Conservation (phyloP, 2,888 invertebrate genomes). For the Drosophila mimetica region DNA sequence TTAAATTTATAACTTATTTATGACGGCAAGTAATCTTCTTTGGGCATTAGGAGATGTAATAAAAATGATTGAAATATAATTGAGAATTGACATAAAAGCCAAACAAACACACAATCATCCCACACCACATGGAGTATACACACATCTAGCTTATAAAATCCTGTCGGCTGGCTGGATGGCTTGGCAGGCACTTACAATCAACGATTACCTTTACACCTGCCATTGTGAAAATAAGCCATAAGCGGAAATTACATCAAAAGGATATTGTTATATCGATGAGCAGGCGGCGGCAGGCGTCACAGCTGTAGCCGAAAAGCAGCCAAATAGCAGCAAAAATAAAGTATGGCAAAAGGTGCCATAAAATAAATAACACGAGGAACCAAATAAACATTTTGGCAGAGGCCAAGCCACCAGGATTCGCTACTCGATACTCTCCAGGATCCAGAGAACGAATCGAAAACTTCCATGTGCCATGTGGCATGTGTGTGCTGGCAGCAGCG, state of each 20-base stretch:
- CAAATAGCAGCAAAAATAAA: conserved; percentile 72
- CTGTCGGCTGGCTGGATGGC: conserved; percentile 56
- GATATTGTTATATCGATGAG: conserved; percentile 78
- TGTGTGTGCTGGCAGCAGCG: too few relatives aligned
- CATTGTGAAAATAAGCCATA: conserved; percentile 80
- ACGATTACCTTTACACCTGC: conserved; percentile 79
- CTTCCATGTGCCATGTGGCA: conserved; percentile 31
- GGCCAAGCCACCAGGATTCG: conserved; percentile 27
- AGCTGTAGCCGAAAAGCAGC: conserved; percentile 28
- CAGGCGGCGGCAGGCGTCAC: conserved; percentile 44
- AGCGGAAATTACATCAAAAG: conserved; percentile 79
- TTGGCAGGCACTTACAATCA: conserved; percentile 76
- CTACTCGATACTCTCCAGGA: conserved; percentile 1
- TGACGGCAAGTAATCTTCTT: conserved; percentile 72
- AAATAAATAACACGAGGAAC: conserved; percentile 78
- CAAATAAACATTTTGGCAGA: conserved; percentile 76
- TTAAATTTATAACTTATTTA: conserved; percentile 76
- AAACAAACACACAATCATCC: conserved; percentile 52
- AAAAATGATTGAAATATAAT: conserved; percentile 81
- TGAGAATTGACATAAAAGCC: conserved; percentile 78
- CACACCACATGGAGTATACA: conserved; percentile 16
- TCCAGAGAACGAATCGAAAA: conserved; percentile 44
- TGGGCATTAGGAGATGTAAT: conserved; percentile 75
- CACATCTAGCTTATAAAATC: conserved; percentile 60
- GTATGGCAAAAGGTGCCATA: conserved; percentile 78